Evolutionary conservation across 2,113 vertebrate species (phyloP).

Genomic region (Actenoides lindsayi): DNA sequence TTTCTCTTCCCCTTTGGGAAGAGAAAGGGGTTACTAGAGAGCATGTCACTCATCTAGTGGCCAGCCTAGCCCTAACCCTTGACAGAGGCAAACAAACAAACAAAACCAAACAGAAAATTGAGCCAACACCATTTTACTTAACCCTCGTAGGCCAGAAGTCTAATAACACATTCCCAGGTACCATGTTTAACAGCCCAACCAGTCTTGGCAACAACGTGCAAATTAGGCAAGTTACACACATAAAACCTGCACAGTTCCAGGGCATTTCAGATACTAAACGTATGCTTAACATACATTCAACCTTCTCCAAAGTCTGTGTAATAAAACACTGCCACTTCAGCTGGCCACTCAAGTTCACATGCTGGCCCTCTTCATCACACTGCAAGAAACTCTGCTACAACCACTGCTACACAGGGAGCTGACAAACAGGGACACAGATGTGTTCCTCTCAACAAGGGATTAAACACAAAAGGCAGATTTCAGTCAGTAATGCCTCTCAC

Average conservation of each 20-base stretch:
- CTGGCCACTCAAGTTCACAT: neutral
- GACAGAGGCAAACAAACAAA: neutral
- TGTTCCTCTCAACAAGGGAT: neutral
- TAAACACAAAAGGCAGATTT: neutral
- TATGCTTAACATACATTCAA: neutral
- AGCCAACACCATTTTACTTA: neutral
- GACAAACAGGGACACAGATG: neutral
- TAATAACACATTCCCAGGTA: neutral
- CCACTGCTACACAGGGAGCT: neutral
- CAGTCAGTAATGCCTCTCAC: neutral
- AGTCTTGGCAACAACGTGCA: neutral
- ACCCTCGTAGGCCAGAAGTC: neutral
- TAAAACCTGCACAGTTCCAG: neutral
- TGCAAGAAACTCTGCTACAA: neutral
- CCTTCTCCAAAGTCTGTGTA: neutral
- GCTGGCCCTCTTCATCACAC: neutral
- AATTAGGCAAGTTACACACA: rapidly evolving
- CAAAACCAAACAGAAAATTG: neutral
- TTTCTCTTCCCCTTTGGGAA: neutral
- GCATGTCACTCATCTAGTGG: neutral
- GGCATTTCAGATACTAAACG: neutral
- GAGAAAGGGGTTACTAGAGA: neutral
- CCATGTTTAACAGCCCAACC: neutral
- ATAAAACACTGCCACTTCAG: neutral
- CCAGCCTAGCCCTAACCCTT: neutral